A percentile compares a stretch with the other conserved stretches of the same genome.
phyloP scores from a whole-genome alignment of 2,113 vertebrate species.

The Crotophaga sulcirostris region DNA sequence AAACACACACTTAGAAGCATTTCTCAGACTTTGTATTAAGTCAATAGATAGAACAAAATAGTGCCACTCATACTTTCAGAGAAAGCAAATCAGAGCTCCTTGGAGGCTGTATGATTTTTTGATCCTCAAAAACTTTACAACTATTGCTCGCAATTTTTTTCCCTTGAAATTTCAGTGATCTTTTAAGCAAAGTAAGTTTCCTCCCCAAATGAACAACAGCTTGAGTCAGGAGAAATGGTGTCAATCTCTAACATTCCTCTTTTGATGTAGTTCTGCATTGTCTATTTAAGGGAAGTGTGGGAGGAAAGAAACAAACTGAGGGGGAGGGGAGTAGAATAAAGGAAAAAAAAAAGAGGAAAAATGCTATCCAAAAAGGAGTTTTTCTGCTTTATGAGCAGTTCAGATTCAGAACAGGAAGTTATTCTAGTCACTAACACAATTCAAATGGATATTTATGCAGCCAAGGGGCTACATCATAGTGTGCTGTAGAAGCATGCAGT shows the following conservation, averaged over 20 bases:
- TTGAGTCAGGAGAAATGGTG: neutral
- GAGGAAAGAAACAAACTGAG: neutral
- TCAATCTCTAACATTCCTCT: neutral
- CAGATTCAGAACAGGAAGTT: neutral
- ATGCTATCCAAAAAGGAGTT: rapidly evolving
- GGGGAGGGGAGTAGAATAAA: no score
- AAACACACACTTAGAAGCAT: neutral
- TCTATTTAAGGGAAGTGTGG: neutral
- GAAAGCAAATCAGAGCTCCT: neutral
- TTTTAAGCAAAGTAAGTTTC: neutral
- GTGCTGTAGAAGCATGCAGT: neutral
- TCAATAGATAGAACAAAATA: neutral
- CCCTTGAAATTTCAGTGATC: neutral
- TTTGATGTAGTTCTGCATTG: neutral
- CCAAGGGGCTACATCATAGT: neutral
- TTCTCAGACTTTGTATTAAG: neutral
- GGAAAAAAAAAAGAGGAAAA: neutral
- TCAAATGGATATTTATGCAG: neutral
- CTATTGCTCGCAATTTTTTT: neutral
- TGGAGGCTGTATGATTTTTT: neutral
- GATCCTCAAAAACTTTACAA: neutral
- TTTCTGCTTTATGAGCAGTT: neutral
- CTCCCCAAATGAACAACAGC: neutral
- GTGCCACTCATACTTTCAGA: neutral
- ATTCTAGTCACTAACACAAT: neutral